Evolutionary conservation across 2,888 invertebrate species (phyloP), one percentile per base, ranked within the genome.

Genomic region (Drosophila anceps): DNA sequence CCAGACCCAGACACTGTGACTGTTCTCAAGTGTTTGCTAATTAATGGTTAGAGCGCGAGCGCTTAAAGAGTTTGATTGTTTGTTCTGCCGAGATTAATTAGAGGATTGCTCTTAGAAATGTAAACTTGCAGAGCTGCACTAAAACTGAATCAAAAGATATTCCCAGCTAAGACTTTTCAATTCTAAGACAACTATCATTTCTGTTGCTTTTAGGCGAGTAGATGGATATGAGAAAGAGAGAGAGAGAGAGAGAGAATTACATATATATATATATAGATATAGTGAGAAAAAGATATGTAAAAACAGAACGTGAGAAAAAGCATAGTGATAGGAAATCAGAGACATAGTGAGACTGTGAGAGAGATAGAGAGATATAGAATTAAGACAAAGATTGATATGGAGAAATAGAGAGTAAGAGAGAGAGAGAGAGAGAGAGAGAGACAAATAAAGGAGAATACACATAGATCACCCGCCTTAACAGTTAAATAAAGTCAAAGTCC

Each of bases 21-120:
- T 54, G 54, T 50, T 43, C 27, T 12, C 55, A 54, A 61, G 53
- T 65, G 64, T 53, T 64, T 74, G 39, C 37, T 58, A 76, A 74
- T 74, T 64, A 76, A 63, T 69, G n/a, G 58, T 48, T 31, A 37
- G 31, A 29, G 57, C 31, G 39, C 33, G 35, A 35, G 35, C 37
- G 35, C 53, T 59, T 48, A 10, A 54, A 39, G 29, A 50, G 20
- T 41, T 69, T 18, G 39, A 18, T 53, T 61, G 53, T 24, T 54
- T 74, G 46, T 10, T 44, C n/a, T 53, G 41, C 24, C 50, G 27
- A 54, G 54, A 55, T 71, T 43, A 50, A 51, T 61, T 62, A 51
- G 18, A 46, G 46, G 62, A 62, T 54, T 27, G 54, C 43, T 62
- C 43, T 24, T 27, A 13, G 27, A 43, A 54, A 54, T 33, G 31